Evolutionary conservation across 35 echinoderm and acorn worm genomes (phyloP).

Genomic region (Acanthaster planci): DNA sequence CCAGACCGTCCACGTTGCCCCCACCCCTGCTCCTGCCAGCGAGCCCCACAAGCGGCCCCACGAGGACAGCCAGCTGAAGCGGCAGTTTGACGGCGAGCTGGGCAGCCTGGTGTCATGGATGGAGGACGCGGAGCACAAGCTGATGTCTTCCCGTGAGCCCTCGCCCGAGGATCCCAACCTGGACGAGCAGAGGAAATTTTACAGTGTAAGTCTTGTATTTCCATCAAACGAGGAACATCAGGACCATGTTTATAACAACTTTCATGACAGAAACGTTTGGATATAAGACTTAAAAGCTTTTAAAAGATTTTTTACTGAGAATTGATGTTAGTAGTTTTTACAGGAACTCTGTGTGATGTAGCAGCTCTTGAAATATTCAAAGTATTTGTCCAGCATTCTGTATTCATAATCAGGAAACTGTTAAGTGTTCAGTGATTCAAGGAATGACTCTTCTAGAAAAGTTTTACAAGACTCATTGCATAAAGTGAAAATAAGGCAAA

Average conservation of each 20-base stretch:
- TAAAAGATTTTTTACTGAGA: too few species aligned
- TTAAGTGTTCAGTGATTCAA: too few species aligned
- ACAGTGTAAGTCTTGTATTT: conserved; percentile 75
- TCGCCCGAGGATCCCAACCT: conserved; percentile 71
- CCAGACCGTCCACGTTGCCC: conserved; percentile 71
- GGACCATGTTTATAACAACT: neutral
- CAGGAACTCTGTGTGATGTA: too few species aligned
- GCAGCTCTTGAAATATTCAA: too few species aligned
- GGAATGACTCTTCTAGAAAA: too few species aligned
- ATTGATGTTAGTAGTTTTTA: too few species aligned
- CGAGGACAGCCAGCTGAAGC: conserved; percentile 73
- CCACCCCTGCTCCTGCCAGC: neutral
- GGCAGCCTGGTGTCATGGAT: conserved; percentile 89
- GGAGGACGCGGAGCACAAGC: conserved; percentile 82
- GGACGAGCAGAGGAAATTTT: conserved; percentile 84
- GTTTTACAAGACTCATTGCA: too few species aligned
- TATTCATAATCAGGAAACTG: too few species aligned
- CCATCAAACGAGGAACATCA: neutral
- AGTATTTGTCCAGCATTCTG: too few species aligned
- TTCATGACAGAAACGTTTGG: too few species aligned
- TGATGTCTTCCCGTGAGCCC: conserved; percentile 62
- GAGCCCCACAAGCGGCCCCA: conserved; percentile 57
- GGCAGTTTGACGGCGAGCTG: conserved; percentile 92
- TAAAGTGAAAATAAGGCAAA: too few species aligned
- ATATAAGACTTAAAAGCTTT: too few species aligned